Base-by-base conservation (phyloP, 2,888 invertebrate genomes). In the Lobophora halterata region DNA sequence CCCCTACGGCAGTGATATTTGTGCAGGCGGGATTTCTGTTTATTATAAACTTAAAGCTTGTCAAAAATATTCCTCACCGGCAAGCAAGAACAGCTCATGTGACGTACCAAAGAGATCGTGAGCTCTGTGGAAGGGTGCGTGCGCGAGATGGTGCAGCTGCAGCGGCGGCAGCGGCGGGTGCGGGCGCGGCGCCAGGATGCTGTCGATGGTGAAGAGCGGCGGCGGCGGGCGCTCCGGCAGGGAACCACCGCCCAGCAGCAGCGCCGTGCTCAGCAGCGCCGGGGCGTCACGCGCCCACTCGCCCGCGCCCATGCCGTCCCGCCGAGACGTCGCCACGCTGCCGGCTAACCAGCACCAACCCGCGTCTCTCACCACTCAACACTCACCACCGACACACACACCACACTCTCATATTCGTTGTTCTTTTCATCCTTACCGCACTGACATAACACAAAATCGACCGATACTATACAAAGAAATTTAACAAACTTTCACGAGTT, bases 171-270 rank as follows among this genome's bases (percentile, higher is more conserved):
- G 80, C 32, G 89, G 87, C 25, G 89, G 89, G 50, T 88, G 89
- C 27, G 92, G 91, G 39, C 92, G 86, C 32, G 94, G 93, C 27
- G 94, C 94, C 72, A 95, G 85, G 61, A 95, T 95, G 80, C 95
- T 95, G 79, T 95, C 95, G 65, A 95, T 95, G 59, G 95, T 95
- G 76, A 95, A 95, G 46, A 95, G 88, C 83, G 63, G 90, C 83
- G 80, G 75, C 55, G 78, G 71, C 79, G 87, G 80, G 59, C 87
- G 61, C 82, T 87, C 63, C 59, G 86, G 80, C 63, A 87, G 58
- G 73, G 76, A 42, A 63, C 43, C 43, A 5, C 81, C 81, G 61
- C 86, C 83, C 71, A 87, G 78, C 73, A 85, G 83, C 79, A 87
- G 77, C 71, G 80, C 83, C 71, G 82, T 85, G 76, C 83, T 78